Base-by-base conservation (phyloP, 2,888 invertebrate species). In the Platycheirus rosarum region DNA sequence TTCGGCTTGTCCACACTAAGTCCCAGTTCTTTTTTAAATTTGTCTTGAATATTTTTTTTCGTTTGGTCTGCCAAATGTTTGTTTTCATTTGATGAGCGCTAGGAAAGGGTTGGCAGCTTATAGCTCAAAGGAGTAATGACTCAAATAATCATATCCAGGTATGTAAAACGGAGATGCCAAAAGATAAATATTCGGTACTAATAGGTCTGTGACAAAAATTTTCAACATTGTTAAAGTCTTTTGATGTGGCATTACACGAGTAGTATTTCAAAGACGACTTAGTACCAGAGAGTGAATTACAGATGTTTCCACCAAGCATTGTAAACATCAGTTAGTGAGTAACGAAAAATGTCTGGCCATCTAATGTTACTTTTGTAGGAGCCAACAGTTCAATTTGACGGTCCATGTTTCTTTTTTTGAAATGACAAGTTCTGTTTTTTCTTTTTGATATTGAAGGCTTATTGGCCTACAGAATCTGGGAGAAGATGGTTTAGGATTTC, bases 101-200 rank as follows among this genome's bases (percentile, higher is more conserved):
- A 49, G 29, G 49, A 49, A 4, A 14, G 9, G 29, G 14, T 29
- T 29, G 49, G 29, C 9, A 26, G 9, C 9, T 51, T 51, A 11
- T 51, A 51, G 29, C 32, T 51, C 16, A 51, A 32, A 11, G 51
- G 11, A 51, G 51, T 11, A 51, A 51, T 16, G 14, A 32, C 14
- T 51, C 51, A 3, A 29, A 51, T 4, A 29, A 16, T 16, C 51
- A 2, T 14, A 51, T 51, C 16, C 29, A 51, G 4, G 32, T 32
- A 51, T 29, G 51, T 2, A 51, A 29, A 9, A 32, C 29, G 1
- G 16, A 51, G 1, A 29, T 51, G 2, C 29, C 51, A 32, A 51
- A 16, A 3, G 32, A 32, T 2, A 51, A 14, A n/a, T 51, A 51
- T 1, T 51, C 16, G 9, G 32, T 14, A 0, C 16, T 51, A 16